Percentiles rank a stretch among this genome's conserved stretches.
Conservation (phyloP, 2,797 vertebrate species). For the Scarus forsteni region DNA sequence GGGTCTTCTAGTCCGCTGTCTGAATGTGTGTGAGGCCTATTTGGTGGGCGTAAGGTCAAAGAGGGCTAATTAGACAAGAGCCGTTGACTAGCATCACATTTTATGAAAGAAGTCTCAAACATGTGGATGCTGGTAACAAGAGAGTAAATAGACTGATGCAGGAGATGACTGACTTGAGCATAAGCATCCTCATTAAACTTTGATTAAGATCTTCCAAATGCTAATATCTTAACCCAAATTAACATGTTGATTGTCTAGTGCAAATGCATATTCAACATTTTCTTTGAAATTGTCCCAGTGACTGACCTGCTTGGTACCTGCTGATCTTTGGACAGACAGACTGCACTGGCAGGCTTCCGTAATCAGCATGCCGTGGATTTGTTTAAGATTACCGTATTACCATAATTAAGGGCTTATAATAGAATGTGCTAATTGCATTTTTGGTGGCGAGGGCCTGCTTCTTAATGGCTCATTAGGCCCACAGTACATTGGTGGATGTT, state of each 20-base stretch:
- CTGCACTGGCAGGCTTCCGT: conserved; percentile 77
- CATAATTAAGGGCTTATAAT: conserved; percentile 89
- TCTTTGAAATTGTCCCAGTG: conserved; percentile 80
- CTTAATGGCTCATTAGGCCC: conserved; percentile 87
- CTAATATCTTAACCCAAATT: conserved; percentile 80
- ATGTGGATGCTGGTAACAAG: conserved; percentile 73
- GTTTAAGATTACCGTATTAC: conserved; percentile 87
- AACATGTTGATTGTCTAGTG: conserved; percentile 73
- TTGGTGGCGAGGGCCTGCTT: conserved; percentile 87
- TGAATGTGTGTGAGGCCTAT: conserved; percentile 51
- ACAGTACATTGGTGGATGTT: conserved; percentile 86
- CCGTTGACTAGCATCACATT: conserved; percentile 74
- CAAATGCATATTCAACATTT: conserved; percentile 83
- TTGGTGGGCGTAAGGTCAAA: conserved; percentile 72
- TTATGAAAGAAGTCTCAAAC: conserved; percentile 72
- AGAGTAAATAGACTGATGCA: conserved; percentile 60
- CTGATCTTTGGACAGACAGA: conserved; percentile 81
- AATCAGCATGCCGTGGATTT: conserved; percentile 87
- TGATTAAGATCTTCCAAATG: conserved; percentile 76
- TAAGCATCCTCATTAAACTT: conserved; percentile 80
- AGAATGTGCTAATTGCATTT: conserved; percentile 90
- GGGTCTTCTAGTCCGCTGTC: conserved; percentile 47
- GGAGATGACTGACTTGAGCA: conserved; percentile 64
- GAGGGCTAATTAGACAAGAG: conserved; percentile 79
- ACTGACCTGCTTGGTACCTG: conserved; percentile 83